phyloP scores from a whole-genome alignment of 2,797 vertebrate genomes.

The Tokudaia muenninki region DNA sequence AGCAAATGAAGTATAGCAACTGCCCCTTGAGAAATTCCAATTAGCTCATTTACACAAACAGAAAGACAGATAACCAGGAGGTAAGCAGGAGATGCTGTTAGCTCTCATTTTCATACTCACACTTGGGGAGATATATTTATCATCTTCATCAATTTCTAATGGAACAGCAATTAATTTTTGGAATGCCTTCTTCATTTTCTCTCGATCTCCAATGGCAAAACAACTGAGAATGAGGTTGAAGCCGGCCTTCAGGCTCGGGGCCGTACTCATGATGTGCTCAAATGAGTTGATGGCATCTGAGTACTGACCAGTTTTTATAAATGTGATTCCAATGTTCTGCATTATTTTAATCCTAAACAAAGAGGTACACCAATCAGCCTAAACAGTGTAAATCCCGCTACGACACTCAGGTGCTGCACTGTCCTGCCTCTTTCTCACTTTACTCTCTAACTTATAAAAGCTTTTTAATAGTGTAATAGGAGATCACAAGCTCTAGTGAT shows the following conservation, averaged over 20 bases:
- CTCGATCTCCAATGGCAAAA: conserved; percentile 94
- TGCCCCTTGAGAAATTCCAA: neutral
- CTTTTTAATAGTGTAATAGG: neutral
- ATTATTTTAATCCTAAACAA: conserved; percentile 96
- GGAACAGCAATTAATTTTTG: conserved; percentile 96
- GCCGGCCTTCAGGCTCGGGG: conserved; percentile 94
- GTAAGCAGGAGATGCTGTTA: neutral
- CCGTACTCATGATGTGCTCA: conserved; percentile 97
- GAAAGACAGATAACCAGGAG: neutral
- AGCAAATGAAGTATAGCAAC: conserved; percentile 35
- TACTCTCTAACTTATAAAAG: conserved; percentile 36
- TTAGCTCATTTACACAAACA: conserved; percentile 35
- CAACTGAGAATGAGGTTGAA: conserved; percentile 97
- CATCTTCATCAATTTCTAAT: conserved; percentile 94
- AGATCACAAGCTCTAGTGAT: conserved; percentile 34
- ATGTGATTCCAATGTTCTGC: conserved; percentile 97
- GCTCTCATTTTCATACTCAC: conserved; percentile 88
- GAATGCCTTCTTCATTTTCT: conserved; percentile 98
- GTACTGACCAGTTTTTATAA: conserved; percentile 96
- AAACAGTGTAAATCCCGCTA: conserved; percentile 28
- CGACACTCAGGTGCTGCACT: neutral
- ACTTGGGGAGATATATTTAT: conserved; percentile 94
- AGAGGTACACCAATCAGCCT: conserved; percentile 53
- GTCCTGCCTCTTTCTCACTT: neutral
- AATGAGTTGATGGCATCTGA: conserved; percentile 95